Percentiles rank a stretch among this genome's conserved stretches.
These are phyloP conservation scores for Bufo bufo DNA, from an alignment of 2,113 vertebrate genomes.

Conservation along the genomic window DNA sequence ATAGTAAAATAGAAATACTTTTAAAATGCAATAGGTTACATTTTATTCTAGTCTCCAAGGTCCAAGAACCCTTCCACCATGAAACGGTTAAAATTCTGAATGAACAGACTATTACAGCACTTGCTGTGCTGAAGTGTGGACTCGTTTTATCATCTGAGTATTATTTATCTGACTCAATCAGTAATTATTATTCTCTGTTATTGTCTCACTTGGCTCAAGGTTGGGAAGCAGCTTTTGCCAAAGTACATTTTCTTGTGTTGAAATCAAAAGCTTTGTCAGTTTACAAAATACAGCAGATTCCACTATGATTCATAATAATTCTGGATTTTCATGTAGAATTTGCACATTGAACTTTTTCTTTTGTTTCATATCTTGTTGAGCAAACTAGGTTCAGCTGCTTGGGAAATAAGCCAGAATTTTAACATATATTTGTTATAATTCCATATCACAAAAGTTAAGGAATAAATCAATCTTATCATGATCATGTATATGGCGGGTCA, in stretches of 20 bases:
- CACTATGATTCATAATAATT: conserved; percentile 18
- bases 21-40: too few species aligned
- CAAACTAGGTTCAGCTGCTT: neutral
- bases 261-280: conserved; percentile 41
- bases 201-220: conserved; percentile 35
- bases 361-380: too few species aligned
- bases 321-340: neutral
- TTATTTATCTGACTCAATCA: conserved; percentile 29
- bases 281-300: conserved; percentile 32
- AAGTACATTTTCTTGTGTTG: conserved; percentile 27
- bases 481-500: neutral
- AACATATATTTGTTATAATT: neutral
- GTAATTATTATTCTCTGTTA: conserved; percentile 45
- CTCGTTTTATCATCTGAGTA: neutral
- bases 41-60: neutral
- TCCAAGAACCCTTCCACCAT: neutral
- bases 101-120: neutral
- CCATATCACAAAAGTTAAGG: neutral
- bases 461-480: neutral
- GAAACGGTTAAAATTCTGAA: neutral
- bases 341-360: neutral
- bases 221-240: conserved; percentile 18
- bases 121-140: neutral
- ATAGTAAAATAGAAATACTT: too few species aligned
- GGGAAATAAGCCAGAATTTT: conserved; percentile 1